Conservation (phyloP, 2,888 invertebrate genomes). For the Halocaridina rubra region DNA sequence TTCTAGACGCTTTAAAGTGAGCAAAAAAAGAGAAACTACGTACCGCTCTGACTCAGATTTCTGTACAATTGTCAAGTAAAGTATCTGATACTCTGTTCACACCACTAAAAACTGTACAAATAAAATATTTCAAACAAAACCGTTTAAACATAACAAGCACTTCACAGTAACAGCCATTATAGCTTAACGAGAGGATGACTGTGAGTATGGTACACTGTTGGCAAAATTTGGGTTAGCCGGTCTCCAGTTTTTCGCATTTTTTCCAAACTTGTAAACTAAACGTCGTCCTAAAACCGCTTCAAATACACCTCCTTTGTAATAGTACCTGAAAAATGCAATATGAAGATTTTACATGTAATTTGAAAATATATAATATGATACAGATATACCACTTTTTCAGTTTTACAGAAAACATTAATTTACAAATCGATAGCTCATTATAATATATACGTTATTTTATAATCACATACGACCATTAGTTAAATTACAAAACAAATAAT, state of each 20-base stretch:
- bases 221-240: conserved; percentile 43
- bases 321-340: conserved; percentile 74
- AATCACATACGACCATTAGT: background rate
- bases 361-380: background rate
- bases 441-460: too few species aligned
- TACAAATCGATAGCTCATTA: background rate
- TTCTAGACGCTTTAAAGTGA: too few species aligned
- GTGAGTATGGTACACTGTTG: background rate
- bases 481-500: background rate
- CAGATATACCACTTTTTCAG: background rate
- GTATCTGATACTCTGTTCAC: too few species aligned
- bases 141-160: too few species aligned
- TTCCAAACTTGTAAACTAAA: conserved; percentile 85
- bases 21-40: too few species aligned
- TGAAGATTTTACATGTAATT: background rate
- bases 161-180: too few species aligned
- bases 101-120: too few species aligned
- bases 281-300: conserved; percentile 81
- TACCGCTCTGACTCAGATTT: too few species aligned
- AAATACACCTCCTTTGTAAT: conserved; percentile 81
- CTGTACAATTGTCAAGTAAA: too few species aligned
- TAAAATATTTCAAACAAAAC: too few species aligned
- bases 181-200: background rate
- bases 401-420: background rate
- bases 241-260: conserved; percentile 73